Evolutionary conservation across 2,888 invertebrate species (phyloP), one percentile per base, ranked within the genome.

Genomic region (Plagiodera versicolora): DNA sequence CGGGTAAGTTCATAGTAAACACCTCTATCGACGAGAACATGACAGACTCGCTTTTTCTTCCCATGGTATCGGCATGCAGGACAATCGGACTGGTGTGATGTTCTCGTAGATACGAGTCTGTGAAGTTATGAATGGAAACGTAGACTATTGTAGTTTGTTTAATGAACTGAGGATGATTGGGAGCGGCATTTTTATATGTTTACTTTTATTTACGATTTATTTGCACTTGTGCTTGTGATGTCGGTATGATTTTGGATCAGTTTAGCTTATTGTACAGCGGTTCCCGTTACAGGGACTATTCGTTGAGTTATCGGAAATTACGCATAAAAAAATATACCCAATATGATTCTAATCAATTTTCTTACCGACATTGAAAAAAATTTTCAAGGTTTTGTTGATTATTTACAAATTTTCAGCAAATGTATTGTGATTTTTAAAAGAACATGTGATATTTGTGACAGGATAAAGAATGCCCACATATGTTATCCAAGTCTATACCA

Each of bases 1-100:
- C 61, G 66, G 72, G 69, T 71, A 69, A 67, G 60, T 69, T 67
- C 67, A 69, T 70, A 72, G 68, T 58, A 72, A 39, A 39, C 39
- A 39, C 39, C 14, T 39, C 39, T 6, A 4, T n/a, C 14, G n/a
- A 10, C 14, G 39, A 39, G n/a, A 39, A 39, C 39, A 39, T 39
- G 39, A 39, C 39, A n/a, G 39, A 39, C 14, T 39, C 39, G 39
- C 14, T 14, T 39, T 39, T 14, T 39, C 14, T 11, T 39, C 4
- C 14, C 39, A n/a, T 39, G 39, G 11, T 6, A 2, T 39, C 39
- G 5, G 9, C 11, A 39, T 32, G 11, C 14, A 3, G 39, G 11
- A 39, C 39, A 39, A 14, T 39, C 11, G 10, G 14, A 14, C 2
- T 39, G 39, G 39, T 39, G 39, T 39, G 14, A 39, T 39, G 14